These are phyloP conservation scores for Drosophila melanogaster DNA, from an alignment of 1,140 invertebrate species.

Conservation along the genomic window Release_6_plus_ISO1_MT NT_033777.3:8401001-8401500, in stretches of 20 bases:
- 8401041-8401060: constrained; percentile 29
- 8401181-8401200: constrained; percentile 66
- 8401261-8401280: constrained; percentile 28
- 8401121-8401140: constrained; percentile 39
- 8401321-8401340: constrained; percentile 75
- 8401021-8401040: constrained; percentile 43
- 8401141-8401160: neutral
- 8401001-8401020: constrained; percentile 23
- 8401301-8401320: constrained; percentile 79
- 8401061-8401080: constrained; percentile 23
- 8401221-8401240: constrained; percentile 47
- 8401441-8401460: constrained; percentile 36
- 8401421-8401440: constrained; percentile 16
- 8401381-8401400: constrained; percentile 60
- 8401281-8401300: constrained; percentile 51
- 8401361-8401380: constrained; percentile 60
- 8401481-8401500: constrained; percentile 67
- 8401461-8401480: constrained; percentile 74
- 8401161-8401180: constrained; percentile 22
- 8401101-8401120: constrained; percentile 52
- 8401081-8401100: constrained; percentile 14
- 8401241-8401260: constrained; percentile 46
- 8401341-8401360: constrained; percentile 40
- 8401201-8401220: constrained; percentile 58
- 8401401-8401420: constrained; percentile 7